A percentile compares a stretch with the other conserved stretches of the same genome.
phyloP scores from a whole-genome alignment of 2,113 vertebrate genomes.

The Scatophagus argus region DNA sequence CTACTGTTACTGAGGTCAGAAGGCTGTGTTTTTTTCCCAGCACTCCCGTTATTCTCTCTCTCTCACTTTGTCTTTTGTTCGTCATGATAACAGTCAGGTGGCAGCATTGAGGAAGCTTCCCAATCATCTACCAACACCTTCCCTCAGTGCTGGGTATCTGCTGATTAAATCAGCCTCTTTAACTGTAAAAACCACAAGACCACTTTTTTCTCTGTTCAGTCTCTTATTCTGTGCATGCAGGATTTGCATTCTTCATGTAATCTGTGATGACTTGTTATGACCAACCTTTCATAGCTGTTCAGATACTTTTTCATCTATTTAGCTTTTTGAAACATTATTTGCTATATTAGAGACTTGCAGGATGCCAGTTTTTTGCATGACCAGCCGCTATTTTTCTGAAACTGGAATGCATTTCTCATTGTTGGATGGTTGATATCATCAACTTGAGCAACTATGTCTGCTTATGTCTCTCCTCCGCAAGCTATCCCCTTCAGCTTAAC shows the following conservation, averaged over 20 bases:
- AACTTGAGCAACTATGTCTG: too few relatives aligned
- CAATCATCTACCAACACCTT: slow-evolving; percentile 37
- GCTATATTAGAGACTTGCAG: background rate
- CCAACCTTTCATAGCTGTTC: background rate
- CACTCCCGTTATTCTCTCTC: slow-evolving; percentile 29
- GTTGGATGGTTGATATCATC: background rate
- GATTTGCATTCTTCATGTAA: background rate
- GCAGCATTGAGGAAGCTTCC: slow-evolving; percentile 27
- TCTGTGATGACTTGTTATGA: too few relatives aligned
- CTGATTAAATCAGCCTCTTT: slow-evolving; percentile 65
- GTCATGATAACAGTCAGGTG: slow-evolving; percentile 63
- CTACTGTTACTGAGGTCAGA: slow-evolving; percentile 59
- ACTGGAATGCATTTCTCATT: background rate
- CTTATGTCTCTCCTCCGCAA: too few relatives aligned
- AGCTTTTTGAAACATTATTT: background rate
- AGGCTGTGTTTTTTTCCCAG: slow-evolving; percentile 48
- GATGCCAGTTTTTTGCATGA: background rate
- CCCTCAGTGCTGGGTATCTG: slow-evolving; percentile 27
- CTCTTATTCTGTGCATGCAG: background rate
- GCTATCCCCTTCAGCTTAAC: too few relatives aligned
- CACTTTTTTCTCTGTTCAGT: background rate
- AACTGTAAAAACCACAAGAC: background rate
- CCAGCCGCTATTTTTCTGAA: background rate
- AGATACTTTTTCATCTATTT: background rate
- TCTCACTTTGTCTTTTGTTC: slow-evolving; percentile 38